Evolutionary conservation across 1,140 invertebrate species (phyloP).

Genomic region (Brachystomella parvula): DNA sequence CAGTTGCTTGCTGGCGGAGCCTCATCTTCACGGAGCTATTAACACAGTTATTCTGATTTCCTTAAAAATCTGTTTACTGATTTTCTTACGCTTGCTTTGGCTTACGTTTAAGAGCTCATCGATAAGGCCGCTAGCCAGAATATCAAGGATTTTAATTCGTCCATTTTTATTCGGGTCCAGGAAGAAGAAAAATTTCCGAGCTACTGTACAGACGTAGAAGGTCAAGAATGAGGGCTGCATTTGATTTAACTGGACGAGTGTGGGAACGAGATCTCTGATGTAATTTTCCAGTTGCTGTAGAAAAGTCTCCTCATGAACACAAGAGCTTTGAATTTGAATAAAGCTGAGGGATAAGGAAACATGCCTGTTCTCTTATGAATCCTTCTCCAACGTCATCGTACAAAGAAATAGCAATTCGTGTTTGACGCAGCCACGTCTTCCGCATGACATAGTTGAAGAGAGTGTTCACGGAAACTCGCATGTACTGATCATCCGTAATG

Average conservation of each 20-base stretch:
- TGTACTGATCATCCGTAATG: conserved; percentile 70
- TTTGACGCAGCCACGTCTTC: conserved; percentile 88
- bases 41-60: neutral
- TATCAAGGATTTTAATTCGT: conserved; percentile 80
- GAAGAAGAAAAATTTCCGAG: conserved; percentile 92
- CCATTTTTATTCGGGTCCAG: conserved; percentile 80
- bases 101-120: conserved; percentile 79
- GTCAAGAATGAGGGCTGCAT: conserved; percentile 88
- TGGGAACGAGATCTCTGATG: conserved; percentile 84
- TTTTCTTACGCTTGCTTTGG: conserved; percentile 4
- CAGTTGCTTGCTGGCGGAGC: conserved; percentile 78
- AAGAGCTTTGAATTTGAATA: neutral
- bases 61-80: conserved; percentile 1
- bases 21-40: conserved; percentile 72
- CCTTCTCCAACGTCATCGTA: conserved; percentile 90
- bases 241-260: conserved; percentile 76
- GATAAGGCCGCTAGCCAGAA: conserved; percentile 81
- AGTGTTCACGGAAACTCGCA: conserved; percentile 68
- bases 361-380: conserved; percentile 74
- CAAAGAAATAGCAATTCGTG: conserved; percentile 79
- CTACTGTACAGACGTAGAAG: conserved; percentile 93
- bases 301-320: conserved; percentile 3
- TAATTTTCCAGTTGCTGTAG: conserved; percentile 87
- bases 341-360: conserved; percentile 1
- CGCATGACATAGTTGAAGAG: conserved; percentile 93